A percentile compares a stretch with the other conserved stretches of the same genome.
Evolutionary conservation across 2,113 vertebrate species (phyloP).

Genomic region (Synchiropus splendidus): DNA sequence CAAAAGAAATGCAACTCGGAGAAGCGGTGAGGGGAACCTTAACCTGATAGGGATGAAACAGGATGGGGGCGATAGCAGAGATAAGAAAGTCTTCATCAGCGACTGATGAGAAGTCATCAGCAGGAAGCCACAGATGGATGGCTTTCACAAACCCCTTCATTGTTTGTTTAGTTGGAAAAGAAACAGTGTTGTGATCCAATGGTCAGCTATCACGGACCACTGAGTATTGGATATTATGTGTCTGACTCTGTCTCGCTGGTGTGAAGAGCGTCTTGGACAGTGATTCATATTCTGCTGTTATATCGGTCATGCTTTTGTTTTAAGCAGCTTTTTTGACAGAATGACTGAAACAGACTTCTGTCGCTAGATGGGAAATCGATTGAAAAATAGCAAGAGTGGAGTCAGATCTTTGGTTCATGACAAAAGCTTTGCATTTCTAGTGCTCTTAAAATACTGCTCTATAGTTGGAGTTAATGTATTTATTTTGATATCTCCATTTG

Average conservation of each 20-base stretch:
- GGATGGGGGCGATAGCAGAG: constrained; percentile 32
- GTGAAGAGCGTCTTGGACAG: too few relatives aligned
- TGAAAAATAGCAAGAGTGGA: too few relatives aligned
- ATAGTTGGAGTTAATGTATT: too few relatives aligned
- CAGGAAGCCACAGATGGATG: constrained; percentile 61
- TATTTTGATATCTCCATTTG: too few relatives aligned
- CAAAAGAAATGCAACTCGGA: constrained; percentile 46
- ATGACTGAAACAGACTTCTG: too few relatives aligned
- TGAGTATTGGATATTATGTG: constrained; percentile 58
- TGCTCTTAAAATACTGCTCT: too few relatives aligned
- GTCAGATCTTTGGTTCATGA: too few relatives aligned
- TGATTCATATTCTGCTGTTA: too few relatives aligned
- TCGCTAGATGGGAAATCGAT: too few relatives aligned
- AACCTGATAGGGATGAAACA: constrained; percentile 47
- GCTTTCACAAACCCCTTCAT: constrained; percentile 46
- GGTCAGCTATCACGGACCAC: constrained; percentile 45
- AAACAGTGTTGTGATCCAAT: constrained; percentile 43
- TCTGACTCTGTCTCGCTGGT: constrained; percentile 47
- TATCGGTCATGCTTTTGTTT: too few relatives aligned
- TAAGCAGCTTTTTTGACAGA: too few relatives aligned
- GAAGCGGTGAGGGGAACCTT: constrained; percentile 34
- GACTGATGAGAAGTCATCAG: constrained; percentile 62
- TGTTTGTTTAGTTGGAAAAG: constrained; percentile 56
- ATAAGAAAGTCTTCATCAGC: constrained; percentile 53
- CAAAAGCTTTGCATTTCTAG: too few relatives aligned